Evolutionary conservation across 2,888 invertebrate genomes (phyloP), one percentile per base, ranked within the genome.

Genomic region (Lissocephala sabroskyi): DNA sequence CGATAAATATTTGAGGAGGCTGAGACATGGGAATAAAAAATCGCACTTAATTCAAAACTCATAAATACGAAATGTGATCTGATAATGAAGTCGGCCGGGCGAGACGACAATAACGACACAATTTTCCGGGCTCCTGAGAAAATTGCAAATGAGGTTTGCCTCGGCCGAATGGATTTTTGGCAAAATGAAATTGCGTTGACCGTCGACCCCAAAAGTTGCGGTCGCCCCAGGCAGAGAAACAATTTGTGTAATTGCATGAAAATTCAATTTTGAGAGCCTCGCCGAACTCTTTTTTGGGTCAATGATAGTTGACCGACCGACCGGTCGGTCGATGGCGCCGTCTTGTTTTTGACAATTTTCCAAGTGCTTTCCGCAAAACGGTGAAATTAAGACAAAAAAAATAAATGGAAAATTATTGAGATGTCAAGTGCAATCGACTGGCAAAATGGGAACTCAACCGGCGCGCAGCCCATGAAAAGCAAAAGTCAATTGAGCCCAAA

Each of bases 41-140:
- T 75, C 59, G 68, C 58, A 65, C 73, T 76, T 70, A 61, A 78
- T 76, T 76, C 78, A 59, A 73, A 78, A 75, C 73, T 67, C 75
- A 76, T 76, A 75, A 78, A 76, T 76, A 75, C 63, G 56, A 76
- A 76, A 78, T 76, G 70, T 49, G 45, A 54, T 44, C 58, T 64
- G 63, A 75, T 71, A 71, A 71, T 71, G 67, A 63, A 75, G 63
- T 64, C 62, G 63, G 1, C 28, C 52, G 40, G 19, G 10, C 4
- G 18, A 13, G 40, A n/a, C 40, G 26, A 26, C 40, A 26, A 14
- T 40, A 23, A 32, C 44, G 53, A 35, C 44, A 60, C 58, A 60
- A 55, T 56, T 62, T 64, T 18, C 13, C 13, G n/a, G 40, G 19
- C 30, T 40, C 13, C 13, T 49, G 47, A 32, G 45, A 36, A 65